phyloP scores from a whole-genome alignment of 2,888 invertebrate species.

The Papilio demoleus region DNA sequence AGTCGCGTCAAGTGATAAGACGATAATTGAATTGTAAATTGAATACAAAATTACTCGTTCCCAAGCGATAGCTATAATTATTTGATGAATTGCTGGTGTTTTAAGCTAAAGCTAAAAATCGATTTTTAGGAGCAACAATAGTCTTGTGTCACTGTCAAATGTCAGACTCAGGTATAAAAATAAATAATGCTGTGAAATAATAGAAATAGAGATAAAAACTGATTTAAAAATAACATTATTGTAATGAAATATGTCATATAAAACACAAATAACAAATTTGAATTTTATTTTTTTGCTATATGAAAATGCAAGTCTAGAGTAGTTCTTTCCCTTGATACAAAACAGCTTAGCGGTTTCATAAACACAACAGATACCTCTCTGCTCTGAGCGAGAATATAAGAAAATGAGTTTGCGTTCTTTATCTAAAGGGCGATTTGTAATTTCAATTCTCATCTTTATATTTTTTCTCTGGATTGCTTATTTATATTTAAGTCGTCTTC shows the following conservation, averaged over 20 bases:
- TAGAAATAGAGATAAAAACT: too few species aligned
- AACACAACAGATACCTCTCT: background rate
- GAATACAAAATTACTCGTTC: too few species aligned
- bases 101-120: too few species aligned
- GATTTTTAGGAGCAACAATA: background rate
- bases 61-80: too few species aligned
- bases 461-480: conserved; percentile 54
- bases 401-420: conserved; percentile 39
- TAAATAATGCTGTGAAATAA: background rate
- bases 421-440: conserved; percentile 52
- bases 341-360: too few species aligned
- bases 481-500: conserved; percentile 61
- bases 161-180: background rate
- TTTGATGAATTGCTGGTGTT: too few species aligned
- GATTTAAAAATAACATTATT: too few species aligned
- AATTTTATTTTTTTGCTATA: too few species aligned
- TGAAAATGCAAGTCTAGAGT: too few species aligned
- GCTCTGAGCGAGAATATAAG: background rate
- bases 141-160: background rate
- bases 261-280: background rate
- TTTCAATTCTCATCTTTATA: conserved; percentile 52
- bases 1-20: too few species aligned
- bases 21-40: too few species aligned
- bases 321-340: too few species aligned
- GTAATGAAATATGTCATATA: background rate